Evolutionary conservation across 2,888 invertebrate species (phyloP).

Genomic region (Petrophora chlorosata): DNA sequence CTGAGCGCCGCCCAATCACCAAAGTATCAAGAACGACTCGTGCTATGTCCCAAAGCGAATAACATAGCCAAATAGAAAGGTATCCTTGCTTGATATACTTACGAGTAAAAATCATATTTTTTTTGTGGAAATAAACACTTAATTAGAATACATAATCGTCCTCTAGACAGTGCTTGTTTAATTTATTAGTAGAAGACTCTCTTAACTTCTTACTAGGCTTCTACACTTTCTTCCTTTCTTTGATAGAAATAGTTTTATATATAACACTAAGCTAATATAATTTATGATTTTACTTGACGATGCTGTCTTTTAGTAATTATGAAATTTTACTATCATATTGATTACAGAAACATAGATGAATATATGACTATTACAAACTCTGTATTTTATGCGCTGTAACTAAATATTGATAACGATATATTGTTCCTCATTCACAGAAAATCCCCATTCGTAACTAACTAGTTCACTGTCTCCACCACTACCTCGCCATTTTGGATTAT

Average conservation of each 20-base stretch:
- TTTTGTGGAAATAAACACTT: not conserved
- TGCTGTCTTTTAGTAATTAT: too few species aligned
- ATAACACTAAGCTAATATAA: too few species aligned
- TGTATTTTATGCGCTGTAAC: not conserved
- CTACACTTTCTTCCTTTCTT: too few species aligned
- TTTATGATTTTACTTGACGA: too few species aligned
- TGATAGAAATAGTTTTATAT: too few species aligned
- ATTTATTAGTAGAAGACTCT: not conserved
- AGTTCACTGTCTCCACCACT: not conserved
- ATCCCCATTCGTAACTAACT: not conserved
- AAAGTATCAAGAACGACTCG: constrained; percentile 9
- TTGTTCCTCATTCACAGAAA: not conserved
- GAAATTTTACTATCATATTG: too few species aligned
- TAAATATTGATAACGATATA: not conserved
- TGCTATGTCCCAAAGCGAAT: constrained; percentile 10
- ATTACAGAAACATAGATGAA: too few species aligned
- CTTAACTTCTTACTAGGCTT: too few species aligned
- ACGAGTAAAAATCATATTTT: not conserved
- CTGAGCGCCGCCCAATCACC: constrained; percentile 18
- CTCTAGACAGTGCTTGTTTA: not conserved
- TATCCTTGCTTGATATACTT: not conserved
- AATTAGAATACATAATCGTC: not conserved
- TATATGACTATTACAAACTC: not conserved
- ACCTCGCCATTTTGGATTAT: constrained; percentile 22
- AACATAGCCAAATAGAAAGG: constrained; percentile 12